phyloP scores from a whole-genome alignment of 2,797 vertebrate genomes.

The Phalanger gymnotis region DNA sequence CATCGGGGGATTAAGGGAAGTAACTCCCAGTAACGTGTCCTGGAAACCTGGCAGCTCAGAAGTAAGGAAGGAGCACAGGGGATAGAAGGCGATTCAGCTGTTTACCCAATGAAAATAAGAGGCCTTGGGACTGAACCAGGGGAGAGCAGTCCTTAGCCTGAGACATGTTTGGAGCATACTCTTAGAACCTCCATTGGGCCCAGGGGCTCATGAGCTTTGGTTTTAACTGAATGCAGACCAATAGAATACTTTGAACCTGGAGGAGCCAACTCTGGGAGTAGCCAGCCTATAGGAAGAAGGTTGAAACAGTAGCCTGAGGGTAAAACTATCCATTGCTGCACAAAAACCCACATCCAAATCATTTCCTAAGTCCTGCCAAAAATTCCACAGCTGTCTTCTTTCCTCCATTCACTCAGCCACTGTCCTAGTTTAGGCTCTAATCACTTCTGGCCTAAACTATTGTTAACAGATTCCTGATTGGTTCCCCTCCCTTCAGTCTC shows the following conservation, averaged over 20 bases:
- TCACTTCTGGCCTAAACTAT: background rate
- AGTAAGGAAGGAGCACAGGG: background rate
- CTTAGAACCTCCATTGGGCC: background rate
- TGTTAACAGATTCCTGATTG: background rate
- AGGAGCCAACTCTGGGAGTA: background rate
- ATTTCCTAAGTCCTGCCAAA: background rate
- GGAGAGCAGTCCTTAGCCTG: background rate
- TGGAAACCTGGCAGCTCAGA: background rate
- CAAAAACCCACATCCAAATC: background rate
- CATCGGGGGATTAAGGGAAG: background rate
- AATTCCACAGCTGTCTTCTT: background rate
- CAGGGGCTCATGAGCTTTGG: background rate
- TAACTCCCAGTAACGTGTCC: background rate
- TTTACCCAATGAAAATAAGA: background rate
- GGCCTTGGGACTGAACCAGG: background rate
- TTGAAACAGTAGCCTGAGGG: background rate
- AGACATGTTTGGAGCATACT: background rate
- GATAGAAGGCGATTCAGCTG: background rate
- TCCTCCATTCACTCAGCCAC: background rate
- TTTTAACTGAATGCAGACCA: background rate
- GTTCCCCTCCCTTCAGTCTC: background rate
- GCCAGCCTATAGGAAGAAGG: background rate
- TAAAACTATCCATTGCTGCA: background rate
- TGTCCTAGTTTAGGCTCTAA: background rate
- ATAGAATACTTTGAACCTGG: background rate